These are phyloP conservation scores for Cherax quadricarinatus DNA, from an alignment of 1,140 invertebrate genomes.

Conservation along the genomic window DNA sequence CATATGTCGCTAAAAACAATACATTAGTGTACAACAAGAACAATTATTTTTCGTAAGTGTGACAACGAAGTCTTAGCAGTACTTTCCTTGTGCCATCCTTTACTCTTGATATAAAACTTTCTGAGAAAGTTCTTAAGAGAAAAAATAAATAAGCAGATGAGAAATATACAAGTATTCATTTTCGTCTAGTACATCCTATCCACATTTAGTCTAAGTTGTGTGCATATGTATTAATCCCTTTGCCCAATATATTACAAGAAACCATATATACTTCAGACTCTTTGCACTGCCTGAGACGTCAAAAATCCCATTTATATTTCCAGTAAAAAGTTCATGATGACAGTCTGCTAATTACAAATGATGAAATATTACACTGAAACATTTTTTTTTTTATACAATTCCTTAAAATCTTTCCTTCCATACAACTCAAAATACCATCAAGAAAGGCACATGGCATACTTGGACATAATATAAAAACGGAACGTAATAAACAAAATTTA, in stretches of 20 bases:
- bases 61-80: constrained; percentile 23
- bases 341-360: background rate
- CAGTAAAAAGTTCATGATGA: background rate
- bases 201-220: background rate
- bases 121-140: constrained; percentile 21
- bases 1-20: constrained; percentile 25
- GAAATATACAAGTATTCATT: constrained; percentile 20
- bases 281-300: background rate
- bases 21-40: constrained; percentile 42
- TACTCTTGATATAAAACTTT: constrained; percentile 16
- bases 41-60: constrained; percentile 22
- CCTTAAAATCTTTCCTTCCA: too few relatives aligned
- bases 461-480: too few relatives aligned
- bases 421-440: too few relatives aligned
- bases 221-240: constrained; percentile 5
- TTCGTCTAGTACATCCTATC: background rate
- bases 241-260: background rate
- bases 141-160: constrained; percentile 15
- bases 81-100: constrained; percentile 16
- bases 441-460: too few relatives aligned
- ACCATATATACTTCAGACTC: background rate
- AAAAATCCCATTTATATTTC: background rate
- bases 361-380: too few relatives aligned
- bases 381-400: too few relatives aligned
- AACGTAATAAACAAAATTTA: too few relatives aligned